These are phyloP conservation scores for Clistopyga incitator DNA, from an alignment of 2,888 invertebrate genomes.

Conservation along the genomic window DNA sequence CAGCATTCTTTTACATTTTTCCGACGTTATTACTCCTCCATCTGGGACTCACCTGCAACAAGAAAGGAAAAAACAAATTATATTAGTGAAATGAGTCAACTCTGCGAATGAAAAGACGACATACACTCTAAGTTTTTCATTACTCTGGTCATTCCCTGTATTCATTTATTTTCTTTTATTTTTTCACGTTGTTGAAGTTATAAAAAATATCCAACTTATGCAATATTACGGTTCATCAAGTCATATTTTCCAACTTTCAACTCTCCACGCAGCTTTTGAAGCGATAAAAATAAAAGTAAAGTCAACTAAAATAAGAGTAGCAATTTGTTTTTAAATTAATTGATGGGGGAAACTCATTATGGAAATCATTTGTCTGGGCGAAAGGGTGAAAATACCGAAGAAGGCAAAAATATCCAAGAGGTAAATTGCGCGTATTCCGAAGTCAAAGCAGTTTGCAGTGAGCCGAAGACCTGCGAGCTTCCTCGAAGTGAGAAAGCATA, in stretches of 20 bases:
- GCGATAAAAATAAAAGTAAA: background rate
- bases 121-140: background rate
- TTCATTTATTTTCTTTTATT: background rate
- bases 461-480: constrained; percentile 16
- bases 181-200: background rate
- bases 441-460: constrained; percentile 64
- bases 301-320: no score
- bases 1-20: background rate
- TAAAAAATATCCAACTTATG: background rate
- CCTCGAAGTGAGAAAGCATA: constrained; percentile 38
- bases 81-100: constrained; percentile 6
- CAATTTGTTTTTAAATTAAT: background rate
- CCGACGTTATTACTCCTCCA: background rate
- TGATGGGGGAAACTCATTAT: background rate
- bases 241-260: background rate
- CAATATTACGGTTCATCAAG: background rate
- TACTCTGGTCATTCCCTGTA: background rate
- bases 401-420: constrained; percentile 37
- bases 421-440: constrained; percentile 49
- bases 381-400: constrained; percentile 14
- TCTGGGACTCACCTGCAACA: constrained; percentile 50
- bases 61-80: constrained; percentile 14
- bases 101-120: no score
- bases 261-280: background rate
- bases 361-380: constrained; percentile 9